Evolutionary conservation across 2,113 vertebrate species (phyloP).

Genomic region (Nycticryphes semicollaris): DNA sequence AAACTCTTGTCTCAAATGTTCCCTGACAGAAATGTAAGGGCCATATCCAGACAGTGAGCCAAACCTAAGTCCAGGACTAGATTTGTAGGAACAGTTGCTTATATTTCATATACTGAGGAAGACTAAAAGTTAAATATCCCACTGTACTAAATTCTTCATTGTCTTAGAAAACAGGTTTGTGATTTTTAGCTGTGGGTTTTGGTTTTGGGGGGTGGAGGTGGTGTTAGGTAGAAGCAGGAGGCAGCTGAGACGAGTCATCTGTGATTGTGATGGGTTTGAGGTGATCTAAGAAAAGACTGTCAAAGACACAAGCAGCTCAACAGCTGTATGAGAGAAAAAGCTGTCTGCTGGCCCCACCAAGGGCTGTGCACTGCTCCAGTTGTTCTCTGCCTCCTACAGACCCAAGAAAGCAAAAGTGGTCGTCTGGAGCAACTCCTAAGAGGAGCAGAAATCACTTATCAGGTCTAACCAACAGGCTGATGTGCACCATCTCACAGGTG

Average conservation of each 20-base stretch:
- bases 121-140: neutral
- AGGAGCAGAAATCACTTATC: neutral
- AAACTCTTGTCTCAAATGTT: neutral
- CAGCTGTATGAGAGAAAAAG: neutral
- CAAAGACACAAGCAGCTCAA: neutral
- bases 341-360: neutral
- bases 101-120: neutral
- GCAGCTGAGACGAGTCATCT: neutral
- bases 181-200: neutral
- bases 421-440: neutral
- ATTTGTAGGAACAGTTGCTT: neutral
- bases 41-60: neutral
- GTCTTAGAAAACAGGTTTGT: neutral
- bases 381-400: neutral
- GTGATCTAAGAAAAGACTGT: neutral
- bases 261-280: neutral
- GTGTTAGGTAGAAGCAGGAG: neutral
- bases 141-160: neutral
- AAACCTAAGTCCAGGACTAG: neutral
- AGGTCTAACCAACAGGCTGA: neutral
- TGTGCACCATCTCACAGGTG: neutral
- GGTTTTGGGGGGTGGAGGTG: fast-evolving
- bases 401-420: neutral
- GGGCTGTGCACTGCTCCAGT: neutral
- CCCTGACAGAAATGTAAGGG: neutral